Evolutionary conservation across 2,113 vertebrate species (phyloP).

Genomic region (Laticauda laticaudata): DNA sequence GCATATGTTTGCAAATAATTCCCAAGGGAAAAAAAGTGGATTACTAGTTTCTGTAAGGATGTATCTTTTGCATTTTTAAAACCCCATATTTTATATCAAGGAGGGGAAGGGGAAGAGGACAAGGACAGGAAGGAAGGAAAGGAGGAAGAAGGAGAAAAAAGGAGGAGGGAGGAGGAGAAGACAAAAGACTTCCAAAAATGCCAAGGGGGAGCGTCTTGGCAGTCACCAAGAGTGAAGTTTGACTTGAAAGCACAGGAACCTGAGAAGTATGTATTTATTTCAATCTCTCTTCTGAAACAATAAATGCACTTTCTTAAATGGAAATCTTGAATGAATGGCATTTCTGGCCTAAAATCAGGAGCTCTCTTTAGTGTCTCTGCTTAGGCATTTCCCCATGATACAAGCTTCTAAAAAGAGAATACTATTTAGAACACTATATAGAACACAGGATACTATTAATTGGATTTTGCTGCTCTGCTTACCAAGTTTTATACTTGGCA

Average conservation of each 20-base stretch:
- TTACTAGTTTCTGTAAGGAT: neutral
- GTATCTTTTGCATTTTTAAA: neutral
- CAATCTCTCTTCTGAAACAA: neutral
- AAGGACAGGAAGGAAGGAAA: neutral
- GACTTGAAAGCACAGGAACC: neutral
- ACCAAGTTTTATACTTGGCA: neutral
- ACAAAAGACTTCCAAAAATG: neutral
- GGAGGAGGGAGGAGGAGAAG: neutral
- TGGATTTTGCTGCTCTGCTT: neutral
- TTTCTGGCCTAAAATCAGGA: neutral
- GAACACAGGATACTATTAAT: neutral
- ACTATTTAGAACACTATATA: neutral
- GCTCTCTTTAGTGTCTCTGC: neutral
- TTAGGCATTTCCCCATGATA: neutral
- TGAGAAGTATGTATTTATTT: neutral
- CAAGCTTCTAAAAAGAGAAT: neutral
- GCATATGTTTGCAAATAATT: neutral
- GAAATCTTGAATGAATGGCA: neutral
- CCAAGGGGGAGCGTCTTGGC: neutral
- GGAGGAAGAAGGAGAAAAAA: neutral
- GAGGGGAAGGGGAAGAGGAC: neutral
- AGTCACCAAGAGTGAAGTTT: neutral
- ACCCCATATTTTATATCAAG: neutral
- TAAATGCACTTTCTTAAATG: neutral
- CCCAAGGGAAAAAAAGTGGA: neutral